A percentile compares a stretch with the other conserved stretches of the same genome.
These are phyloP conservation scores for Cheilosia vulpina DNA, from an alignment of 2,888 invertebrate genomes.

Conservation along the genomic window DNA sequence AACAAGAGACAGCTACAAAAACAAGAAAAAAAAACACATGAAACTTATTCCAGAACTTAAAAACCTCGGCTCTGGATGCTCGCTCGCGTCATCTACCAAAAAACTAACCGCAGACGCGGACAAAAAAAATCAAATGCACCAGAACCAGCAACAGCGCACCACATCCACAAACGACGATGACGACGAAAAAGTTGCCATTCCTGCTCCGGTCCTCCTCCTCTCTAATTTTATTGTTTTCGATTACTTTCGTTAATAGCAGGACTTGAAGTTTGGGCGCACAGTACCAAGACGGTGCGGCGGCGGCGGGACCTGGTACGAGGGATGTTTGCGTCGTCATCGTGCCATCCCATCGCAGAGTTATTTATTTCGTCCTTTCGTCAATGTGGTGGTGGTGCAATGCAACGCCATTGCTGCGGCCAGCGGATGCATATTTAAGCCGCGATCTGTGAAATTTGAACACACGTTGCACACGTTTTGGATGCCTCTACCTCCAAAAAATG, in stretches of 20 bases:
- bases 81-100: conserved; percentile 70
- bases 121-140: conserved; percentile 76
- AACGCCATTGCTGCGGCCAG: conserved; percentile 39
- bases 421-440: conserved; percentile 71
- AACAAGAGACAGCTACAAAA: conserved; percentile 18
- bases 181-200: conserved; percentile 66
- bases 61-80: conserved; percentile 50
- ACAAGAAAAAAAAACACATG: conserved; percentile 46
- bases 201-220: conserved; percentile 62
- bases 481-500: conserved; percentile 35
- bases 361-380: conserved; percentile 69
- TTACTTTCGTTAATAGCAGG: conserved; percentile 72
- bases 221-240: conserved; percentile 75
- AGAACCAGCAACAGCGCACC: conserved; percentile 37
- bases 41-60: conserved; percentile 65
- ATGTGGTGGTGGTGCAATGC: conserved; percentile 48
- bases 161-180: conserved; percentile 28
- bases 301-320: conserved; percentile 16
- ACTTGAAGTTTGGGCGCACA: conserved; percentile 8
- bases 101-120: conserved; percentile 70
- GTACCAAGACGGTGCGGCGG: conserved; percentile 11
- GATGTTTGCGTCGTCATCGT: conserved; percentile 34
- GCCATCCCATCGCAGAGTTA: conserved; percentile 35
- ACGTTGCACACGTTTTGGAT: conserved; percentile 68
- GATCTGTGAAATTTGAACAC: conserved; percentile 72